These are phyloP conservation scores for Nipponia nippon DNA, from an alignment of 2,113 vertebrate genomes.

Conservation along the genomic window DNA sequence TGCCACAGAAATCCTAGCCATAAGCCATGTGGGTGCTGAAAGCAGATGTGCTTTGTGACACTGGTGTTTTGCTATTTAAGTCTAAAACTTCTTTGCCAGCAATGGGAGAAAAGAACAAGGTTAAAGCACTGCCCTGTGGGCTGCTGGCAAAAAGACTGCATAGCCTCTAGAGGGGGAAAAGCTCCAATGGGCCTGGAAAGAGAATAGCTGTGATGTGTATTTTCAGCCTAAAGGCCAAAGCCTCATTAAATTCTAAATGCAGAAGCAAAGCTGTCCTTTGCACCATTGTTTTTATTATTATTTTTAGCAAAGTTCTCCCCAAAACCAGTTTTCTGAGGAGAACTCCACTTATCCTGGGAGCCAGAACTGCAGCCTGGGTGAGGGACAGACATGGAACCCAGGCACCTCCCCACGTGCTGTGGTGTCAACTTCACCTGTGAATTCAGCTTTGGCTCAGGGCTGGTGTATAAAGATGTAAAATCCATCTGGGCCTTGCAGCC, in stretches of 20 bases:
- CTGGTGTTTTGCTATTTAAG: background rate
- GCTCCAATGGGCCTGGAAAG: background rate
- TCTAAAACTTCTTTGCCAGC: background rate
- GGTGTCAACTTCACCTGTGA: slow-evolving; percentile 36
- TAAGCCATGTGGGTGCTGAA: background rate
- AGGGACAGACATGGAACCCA: background rate
- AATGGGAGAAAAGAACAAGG: background rate
- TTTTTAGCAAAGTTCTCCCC: background rate
- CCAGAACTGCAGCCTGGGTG: background rate
- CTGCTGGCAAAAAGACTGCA: background rate
- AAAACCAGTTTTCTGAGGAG: background rate
- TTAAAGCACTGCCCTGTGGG: background rate
- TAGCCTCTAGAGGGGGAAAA: background rate
- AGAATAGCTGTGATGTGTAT: background rate
- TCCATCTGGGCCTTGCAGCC: background rate
- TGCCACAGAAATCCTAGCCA: background rate
- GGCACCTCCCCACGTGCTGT: background rate
- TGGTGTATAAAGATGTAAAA: slow-evolving; percentile 22
- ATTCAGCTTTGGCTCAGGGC: slow-evolving; percentile 20
- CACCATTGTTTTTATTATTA: background rate
- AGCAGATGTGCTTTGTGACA: background rate
- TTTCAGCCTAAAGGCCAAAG: background rate
- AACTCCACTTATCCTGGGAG: background rate
- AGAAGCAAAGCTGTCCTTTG: background rate
- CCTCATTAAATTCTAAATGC: background rate